phyloP scores from a whole-genome alignment of 1,140 invertebrate genomes.

The Cherax quadricarinatus region DNA sequence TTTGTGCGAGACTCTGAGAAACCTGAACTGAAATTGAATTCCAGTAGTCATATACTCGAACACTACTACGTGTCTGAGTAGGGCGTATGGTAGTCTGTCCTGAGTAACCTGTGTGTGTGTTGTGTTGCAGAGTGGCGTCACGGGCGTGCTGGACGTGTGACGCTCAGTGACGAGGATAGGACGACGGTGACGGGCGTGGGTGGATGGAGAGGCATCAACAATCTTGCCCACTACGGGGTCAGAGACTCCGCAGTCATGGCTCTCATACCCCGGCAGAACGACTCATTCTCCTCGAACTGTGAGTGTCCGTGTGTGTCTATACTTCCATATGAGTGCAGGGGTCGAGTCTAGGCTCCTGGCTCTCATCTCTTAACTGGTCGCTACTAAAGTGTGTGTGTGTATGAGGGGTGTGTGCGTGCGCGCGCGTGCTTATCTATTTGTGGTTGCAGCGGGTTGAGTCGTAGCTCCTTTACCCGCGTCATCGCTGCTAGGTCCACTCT shows the following conservation, averaged over 20 bases:
- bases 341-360: background rate
- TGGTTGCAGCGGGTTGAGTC: too few relatives aligned
- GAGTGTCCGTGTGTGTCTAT: constrained; percentile 24
- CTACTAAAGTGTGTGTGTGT: background rate
- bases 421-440: too few relatives aligned
- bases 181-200: constrained; percentile 89
- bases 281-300: constrained; percentile 76
- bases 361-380: too few relatives aligned
- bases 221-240: constrained; percentile 93
- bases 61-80: too few relatives aligned
- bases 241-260: constrained; percentile 97
- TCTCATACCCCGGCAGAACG: constrained; percentile 91
- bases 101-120: background rate
- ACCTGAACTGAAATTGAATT: too few relatives aligned
- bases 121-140: constrained; percentile 89
- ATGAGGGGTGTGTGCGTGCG: background rate
- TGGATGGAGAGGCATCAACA: constrained; percentile 94
- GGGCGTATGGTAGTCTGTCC: too few relatives aligned
- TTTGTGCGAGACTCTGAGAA: too few relatives aligned
- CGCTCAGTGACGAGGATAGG: constrained; percentile 94
- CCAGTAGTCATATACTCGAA: too few relatives aligned
- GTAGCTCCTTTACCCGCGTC: too few relatives aligned
- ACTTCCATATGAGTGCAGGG: too few relatives aligned
- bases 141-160: constrained; percentile 92
- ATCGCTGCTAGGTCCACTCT: too few relatives aligned